Evolutionary conservation across 2,888 invertebrate species (phyloP).

Genomic region (Uloborus plumipes): DNA sequence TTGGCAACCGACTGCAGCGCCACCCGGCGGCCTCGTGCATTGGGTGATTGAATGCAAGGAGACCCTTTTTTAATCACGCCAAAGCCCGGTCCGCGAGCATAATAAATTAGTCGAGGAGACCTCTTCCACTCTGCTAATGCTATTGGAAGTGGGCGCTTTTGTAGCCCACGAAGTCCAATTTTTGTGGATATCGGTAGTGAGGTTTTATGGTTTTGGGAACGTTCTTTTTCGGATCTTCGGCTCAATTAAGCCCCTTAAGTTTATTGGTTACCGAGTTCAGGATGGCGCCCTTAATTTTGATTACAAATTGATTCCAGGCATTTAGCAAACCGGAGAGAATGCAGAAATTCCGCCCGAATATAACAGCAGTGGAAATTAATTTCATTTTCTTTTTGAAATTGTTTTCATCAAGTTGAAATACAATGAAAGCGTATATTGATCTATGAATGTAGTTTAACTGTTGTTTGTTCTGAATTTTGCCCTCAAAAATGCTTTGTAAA

Average conservation of each 20-base stretch:
- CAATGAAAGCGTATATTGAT: too few species aligned
- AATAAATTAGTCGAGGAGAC: slow-evolving; percentile 52
- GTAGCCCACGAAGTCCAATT: slow-evolving; percentile 33
- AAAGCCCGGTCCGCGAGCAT: slow-evolving; percentile 35
- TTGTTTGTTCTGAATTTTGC: too few species aligned
- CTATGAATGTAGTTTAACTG: too few species aligned
- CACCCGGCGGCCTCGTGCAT: slow-evolving; percentile 35
- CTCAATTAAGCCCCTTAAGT: slow-evolving; percentile 55
- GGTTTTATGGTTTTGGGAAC: slow-evolving; percentile 53
- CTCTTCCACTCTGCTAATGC: slow-evolving; percentile 22
- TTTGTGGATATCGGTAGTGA: slow-evolving; percentile 23
- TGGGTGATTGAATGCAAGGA: slow-evolving; percentile 51
- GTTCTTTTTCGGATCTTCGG: slow-evolving; percentile 39
- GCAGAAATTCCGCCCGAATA: too few species aligned
- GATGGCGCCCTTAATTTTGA: slow-evolving; percentile 46
- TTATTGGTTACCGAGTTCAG: slow-evolving; percentile 39
- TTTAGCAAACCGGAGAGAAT: too few species aligned
- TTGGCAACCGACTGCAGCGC: slow-evolving; percentile 49
- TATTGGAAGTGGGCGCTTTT: slow-evolving; percentile 26
- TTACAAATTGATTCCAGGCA: slow-evolving; percentile 10
- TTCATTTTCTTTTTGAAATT: too few species aligned
- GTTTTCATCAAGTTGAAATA: too few species aligned
- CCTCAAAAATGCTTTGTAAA: too few species aligned
- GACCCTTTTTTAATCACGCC: slow-evolving; percentile 40
- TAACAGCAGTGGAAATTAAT: too few species aligned